Percentiles rank a stretch among this genome's conserved stretches.
These are phyloP conservation scores for Meta bourneti DNA, from an alignment of 2,888 invertebrate species.

Conservation along the genomic window DNA sequence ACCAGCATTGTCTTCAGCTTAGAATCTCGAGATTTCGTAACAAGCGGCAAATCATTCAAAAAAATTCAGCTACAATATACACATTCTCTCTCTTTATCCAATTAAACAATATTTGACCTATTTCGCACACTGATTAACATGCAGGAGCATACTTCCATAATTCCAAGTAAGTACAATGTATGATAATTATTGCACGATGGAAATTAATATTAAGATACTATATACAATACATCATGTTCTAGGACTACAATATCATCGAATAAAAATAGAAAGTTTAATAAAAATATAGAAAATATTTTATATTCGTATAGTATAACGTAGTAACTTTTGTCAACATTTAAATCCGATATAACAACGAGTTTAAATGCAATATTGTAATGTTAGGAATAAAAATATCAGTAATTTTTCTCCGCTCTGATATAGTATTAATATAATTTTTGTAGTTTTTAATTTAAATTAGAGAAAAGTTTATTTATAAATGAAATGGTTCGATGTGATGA, in stretches of 20 bases:
- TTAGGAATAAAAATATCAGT: not conserved
- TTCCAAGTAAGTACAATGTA: not conserved
- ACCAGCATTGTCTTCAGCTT: too few species aligned
- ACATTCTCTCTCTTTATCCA: too few species aligned
- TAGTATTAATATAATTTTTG: too few species aligned
- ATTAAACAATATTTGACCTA: not conserved
- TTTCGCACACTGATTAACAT: not conserved
- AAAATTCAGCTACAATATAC: too few species aligned
- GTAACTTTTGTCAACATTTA: constrained; percentile 1
- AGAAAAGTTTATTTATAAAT: too few species aligned
- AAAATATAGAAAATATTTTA: not conserved
- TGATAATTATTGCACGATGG: not conserved
- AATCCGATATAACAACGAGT: not conserved
- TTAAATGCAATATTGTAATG: not conserved
- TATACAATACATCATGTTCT: not conserved
- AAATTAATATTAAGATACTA: not conserved
- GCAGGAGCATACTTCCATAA: not conserved
- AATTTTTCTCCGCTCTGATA: too few species aligned
- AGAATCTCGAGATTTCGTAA: too few species aligned
- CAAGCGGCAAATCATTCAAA: too few species aligned
- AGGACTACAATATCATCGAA: not conserved
- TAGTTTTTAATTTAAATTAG: too few species aligned
- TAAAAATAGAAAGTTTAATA: not conserved
- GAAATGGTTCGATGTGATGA: too few species aligned
- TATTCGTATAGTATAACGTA: constrained; percentile 7